Conservation (phyloP, 1,140 invertebrate species). For the Drosophila asahinai region DNA sequence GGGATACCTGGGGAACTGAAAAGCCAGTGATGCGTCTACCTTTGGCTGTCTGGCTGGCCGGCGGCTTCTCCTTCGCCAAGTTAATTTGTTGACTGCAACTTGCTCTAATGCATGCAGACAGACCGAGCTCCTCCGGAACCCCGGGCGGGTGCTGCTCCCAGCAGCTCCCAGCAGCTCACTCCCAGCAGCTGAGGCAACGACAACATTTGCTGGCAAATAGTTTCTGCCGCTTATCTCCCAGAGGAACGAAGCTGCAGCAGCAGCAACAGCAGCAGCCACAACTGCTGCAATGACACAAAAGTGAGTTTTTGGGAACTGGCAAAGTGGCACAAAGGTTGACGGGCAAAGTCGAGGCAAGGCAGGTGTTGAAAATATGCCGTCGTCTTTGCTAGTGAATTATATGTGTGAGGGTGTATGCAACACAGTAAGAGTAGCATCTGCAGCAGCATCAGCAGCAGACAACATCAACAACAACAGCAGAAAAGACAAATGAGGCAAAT, state of each 20-base stretch:
- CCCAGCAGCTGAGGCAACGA: conserved; percentile 59
- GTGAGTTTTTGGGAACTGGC: conserved; percentile 80
- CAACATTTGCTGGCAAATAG: conserved; percentile 72
- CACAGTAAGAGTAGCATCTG: conserved; percentile 10
- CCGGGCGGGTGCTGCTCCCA: conserved; percentile 8
- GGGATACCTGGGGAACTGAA: conserved; percentile 11
- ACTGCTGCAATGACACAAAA: conserved; percentile 73
- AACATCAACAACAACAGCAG: conserved; percentile 20
- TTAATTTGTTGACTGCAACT: conserved; percentile 81
- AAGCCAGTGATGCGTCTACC: conserved; percentile 42
- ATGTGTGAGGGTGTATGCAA: conserved; percentile 58
- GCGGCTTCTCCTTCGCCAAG: conserved; percentile 41
- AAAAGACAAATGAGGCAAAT: conserved; percentile 59
- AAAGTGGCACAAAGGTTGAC: conserved; percentile 82
- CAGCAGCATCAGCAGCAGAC: conserved; percentile 8
- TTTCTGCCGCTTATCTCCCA: conserved; percentile 57
- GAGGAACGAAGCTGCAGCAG: conserved; percentile 36
- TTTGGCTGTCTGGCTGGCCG: conserved; percentile 37
- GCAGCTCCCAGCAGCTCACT: not conserved
- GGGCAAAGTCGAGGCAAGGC: conserved; percentile 66
- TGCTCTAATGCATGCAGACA: conserved; percentile 80
- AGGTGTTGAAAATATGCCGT: conserved; percentile 82
- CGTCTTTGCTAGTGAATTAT: conserved; percentile 56
- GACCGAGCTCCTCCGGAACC: conserved; percentile 9
- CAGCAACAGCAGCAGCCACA: conserved; percentile 23